These are phyloP conservation scores for Cryptocephalus primarius DNA, from an alignment of 2,888 invertebrate genomes.

Conservation along the genomic window DNA sequence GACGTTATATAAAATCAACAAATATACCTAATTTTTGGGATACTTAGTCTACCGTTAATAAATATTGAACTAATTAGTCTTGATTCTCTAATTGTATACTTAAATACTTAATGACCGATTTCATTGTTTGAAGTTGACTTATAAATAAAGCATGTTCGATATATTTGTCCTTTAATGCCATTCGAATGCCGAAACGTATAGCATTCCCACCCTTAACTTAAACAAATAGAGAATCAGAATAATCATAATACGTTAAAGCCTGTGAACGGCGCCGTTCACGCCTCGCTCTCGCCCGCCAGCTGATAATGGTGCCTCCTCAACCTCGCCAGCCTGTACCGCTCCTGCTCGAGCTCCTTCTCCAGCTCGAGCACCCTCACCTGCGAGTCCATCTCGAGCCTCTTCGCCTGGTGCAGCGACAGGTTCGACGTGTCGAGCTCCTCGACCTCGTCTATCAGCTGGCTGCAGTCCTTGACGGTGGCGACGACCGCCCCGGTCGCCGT, in stretches of 20 bases:
- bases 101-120: conserved; percentile 7
- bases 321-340: conserved; percentile 73
- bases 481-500: conserved; percentile 64
- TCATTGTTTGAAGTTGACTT: conserved; percentile 1
- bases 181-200: too few species aligned
- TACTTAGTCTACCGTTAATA: conserved; percentile 14
- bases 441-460: conserved; percentile 73
- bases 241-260: too few species aligned
- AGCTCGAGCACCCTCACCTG: conserved; percentile 90
- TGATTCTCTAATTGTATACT: background rate
- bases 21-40: conserved; percentile 13
- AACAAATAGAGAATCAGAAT: too few species aligned
- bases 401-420: conserved; percentile 86
- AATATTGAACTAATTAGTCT: conserved; percentile 3
- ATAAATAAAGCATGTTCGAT: too few species aligned
- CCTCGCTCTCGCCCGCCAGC: conserved; percentile 53
- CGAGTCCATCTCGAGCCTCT: conserved; percentile 94
- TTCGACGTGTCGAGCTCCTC: conserved; percentile 85
- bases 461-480: conserved; percentile 85
- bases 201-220: too few species aligned
- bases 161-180: too few species aligned
- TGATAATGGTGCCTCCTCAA: conserved; percentile 89
- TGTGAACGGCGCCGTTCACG: conserved; percentile 12
- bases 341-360: conserved; percentile 81
- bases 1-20: conserved; percentile 9